These are phyloP conservation scores for Limosa lapponica DNA, from an alignment of 2,797 vertebrate genomes.

Conservation along the genomic window DNA sequence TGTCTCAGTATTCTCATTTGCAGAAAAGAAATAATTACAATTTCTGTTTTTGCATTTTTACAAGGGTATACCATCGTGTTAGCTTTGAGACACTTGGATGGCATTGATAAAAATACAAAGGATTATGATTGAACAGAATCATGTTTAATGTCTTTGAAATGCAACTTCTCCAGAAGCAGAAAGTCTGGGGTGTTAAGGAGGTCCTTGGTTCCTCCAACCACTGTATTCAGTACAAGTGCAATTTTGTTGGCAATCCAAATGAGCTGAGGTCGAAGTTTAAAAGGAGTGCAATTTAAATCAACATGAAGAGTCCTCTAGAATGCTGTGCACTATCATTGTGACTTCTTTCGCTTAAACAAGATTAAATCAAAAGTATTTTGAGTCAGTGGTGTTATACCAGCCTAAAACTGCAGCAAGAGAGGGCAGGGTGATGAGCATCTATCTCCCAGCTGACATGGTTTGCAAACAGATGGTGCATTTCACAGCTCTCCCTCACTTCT, in stretches of 20 bases:
- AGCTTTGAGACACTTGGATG: neutral
- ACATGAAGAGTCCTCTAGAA: neutral
- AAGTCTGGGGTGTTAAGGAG: neutral
- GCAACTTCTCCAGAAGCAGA: neutral
- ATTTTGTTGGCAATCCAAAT: neutral
- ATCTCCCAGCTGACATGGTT: conserved; percentile 45
- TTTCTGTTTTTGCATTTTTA: neutral
- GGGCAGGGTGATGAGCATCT: conserved; percentile 54
- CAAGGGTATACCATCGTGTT: fast-evolving
- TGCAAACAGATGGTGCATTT: conserved; percentile 58
- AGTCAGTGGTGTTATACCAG: conserved; percentile 40
- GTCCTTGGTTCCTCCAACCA: neutral
- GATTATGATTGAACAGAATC: neutral
- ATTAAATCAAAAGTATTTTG: neutral
- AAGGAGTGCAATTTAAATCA: neutral
- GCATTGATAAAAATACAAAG: neutral
- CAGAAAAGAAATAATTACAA: neutral
- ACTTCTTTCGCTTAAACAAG: neutral
- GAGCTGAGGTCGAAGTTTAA: neutral
- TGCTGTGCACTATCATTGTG: neutral
- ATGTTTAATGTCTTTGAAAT: neutral
- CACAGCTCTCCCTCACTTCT: conserved; percentile 53
- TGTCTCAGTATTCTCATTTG: neutral
- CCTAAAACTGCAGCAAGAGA: conserved; percentile 30
- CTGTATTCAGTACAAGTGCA: neutral